Evolutionary conservation across 2,888 invertebrate genomes (phyloP).

Genomic region (Idaea aversata): DNA sequence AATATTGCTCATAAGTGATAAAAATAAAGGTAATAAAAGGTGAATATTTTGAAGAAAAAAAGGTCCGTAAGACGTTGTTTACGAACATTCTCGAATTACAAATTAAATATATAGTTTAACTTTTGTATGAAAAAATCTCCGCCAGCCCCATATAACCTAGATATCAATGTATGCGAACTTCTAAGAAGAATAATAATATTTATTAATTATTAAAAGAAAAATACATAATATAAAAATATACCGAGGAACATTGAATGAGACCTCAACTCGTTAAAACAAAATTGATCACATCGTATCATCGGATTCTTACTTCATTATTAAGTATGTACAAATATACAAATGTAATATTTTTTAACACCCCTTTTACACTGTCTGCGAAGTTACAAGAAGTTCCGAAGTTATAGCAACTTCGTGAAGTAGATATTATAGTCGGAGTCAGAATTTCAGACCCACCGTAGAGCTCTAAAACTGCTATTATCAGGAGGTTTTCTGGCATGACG

Average conservation of each 20-base stretch:
- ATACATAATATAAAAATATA: constrained; percentile 28
- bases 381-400: not conserved
- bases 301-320: constrained; percentile 42
- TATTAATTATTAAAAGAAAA: constrained; percentile 12
- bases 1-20: too few relatives aligned
- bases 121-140: too few relatives aligned
- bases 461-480: too few relatives aligned
- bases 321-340: constrained; percentile 59
- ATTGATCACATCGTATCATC: constrained; percentile 40
- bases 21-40: too few relatives aligned
- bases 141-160: not conserved
- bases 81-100: too few relatives aligned
- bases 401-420: not conserved
- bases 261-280: constrained; percentile 23
- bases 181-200: not conserved
- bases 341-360: constrained; percentile 3
- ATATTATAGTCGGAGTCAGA: not conserved
- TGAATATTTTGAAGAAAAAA: too few relatives aligned
- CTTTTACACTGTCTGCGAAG: not conserved
- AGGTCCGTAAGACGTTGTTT: too few relatives aligned
- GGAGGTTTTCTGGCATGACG: too few relatives aligned
- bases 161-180: not conserved
- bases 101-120: too few relatives aligned
- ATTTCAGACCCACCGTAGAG: too few relatives aligned
- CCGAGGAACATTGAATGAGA: constrained; percentile 26